phyloP scores from a whole-genome alignment of 1,140 invertebrate species.

The Drosophila busckii region DNA sequence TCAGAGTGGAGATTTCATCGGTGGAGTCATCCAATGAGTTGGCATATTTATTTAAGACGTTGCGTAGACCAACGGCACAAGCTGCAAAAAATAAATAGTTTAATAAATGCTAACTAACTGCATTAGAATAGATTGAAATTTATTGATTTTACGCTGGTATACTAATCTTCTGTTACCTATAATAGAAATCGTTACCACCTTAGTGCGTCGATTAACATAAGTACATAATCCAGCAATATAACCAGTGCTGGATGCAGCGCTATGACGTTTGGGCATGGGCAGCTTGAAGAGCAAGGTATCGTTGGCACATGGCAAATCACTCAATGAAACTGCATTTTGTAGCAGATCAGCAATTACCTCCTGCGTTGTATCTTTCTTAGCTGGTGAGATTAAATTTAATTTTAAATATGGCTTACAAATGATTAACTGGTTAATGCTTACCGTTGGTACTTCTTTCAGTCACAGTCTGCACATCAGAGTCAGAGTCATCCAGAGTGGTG shows the following conservation, averaged over 20 bases:
- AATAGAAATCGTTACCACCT: slow-evolving; percentile 23
- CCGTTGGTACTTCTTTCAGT: not conserved
- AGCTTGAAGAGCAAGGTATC: slow-evolving; percentile 52
- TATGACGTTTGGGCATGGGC: not conserved
- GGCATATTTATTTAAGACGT: slow-evolving; percentile 21
- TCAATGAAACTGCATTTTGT: slow-evolving; percentile 9
- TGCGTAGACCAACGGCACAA: not conserved
- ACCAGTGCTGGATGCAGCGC: not conserved
- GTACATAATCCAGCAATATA: slow-evolving; percentile 36
- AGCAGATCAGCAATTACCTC: slow-evolving; percentile 29
- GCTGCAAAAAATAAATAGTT: not conserved
- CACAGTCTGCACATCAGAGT: slow-evolving; percentile 34
- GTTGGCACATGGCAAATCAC: slow-evolving; percentile 17
- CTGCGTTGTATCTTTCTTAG: not conserved
- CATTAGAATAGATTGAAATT: too few relatives aligned
- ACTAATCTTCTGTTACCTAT: slow-evolving; percentile 11
- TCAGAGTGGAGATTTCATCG: not conserved
- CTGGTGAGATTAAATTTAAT: not conserved
- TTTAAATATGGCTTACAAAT: not conserved
- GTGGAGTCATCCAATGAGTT: slow-evolving; percentile 17
- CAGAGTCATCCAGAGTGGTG: slow-evolving; percentile 27
- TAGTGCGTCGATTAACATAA: slow-evolving; percentile 52
- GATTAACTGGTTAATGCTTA: not conserved
- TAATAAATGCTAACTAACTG: too few relatives aligned
- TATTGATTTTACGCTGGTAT: not conserved